phyloP scores from a whole-genome alignment of 2,797 vertebrate species.

The Acanthurus leucopareius region DNA sequence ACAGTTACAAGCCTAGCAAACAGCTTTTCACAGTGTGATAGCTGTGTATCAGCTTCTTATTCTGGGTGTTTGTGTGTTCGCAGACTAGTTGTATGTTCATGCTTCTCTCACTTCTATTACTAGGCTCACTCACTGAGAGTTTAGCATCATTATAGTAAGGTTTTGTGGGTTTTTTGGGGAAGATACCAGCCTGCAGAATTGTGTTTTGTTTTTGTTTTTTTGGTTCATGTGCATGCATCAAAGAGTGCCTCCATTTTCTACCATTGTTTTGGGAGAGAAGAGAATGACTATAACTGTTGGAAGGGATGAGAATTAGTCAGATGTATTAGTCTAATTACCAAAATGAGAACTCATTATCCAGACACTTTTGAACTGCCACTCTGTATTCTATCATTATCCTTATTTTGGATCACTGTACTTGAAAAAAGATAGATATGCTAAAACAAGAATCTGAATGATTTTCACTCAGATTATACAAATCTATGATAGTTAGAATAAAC shows the following conservation, averaged over 20 bases:
- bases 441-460: conserved; percentile 5
- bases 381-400: conserved; percentile 23
- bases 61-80: conserved; percentile 8
- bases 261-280: conserved; percentile 9
- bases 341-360: conserved; percentile 35
- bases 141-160: conserved; percentile 25
- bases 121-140: conserved; percentile 12
- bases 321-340: conserved; percentile 13
- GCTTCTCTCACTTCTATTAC: neutral
- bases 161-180: neutral
- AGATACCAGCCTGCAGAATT: conserved; percentile 8
- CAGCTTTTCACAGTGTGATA: conserved; percentile 59
- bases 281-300: neutral
- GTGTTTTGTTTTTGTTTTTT: neutral
- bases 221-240: conserved; percentile 1
- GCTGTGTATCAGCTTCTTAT: conserved; percentile 41
- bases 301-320: neutral
- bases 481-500: too few relatives aligned
- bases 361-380: conserved; percentile 25
- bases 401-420: neutral
- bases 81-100: conserved; percentile 1
- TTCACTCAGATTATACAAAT: too few relatives aligned
- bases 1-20: conserved; percentile 57
- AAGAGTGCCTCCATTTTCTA: neutral
- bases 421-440: conserved; percentile 11